Conservation (phyloP, 1,140 invertebrate genomes). For the Wiebesia pumilae region DNA sequence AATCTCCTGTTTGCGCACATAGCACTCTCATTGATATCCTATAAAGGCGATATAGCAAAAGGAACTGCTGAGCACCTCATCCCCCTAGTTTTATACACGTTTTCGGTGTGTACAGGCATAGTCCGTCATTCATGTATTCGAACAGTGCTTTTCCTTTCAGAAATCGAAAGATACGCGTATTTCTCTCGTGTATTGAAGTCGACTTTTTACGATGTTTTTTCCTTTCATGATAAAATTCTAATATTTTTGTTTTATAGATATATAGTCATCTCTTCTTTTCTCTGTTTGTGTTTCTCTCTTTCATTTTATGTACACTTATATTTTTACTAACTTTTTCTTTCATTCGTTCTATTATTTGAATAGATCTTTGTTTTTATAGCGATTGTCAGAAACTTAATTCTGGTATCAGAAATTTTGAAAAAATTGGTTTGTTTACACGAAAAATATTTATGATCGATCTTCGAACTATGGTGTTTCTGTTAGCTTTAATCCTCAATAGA, state of each 20-base stretch:
- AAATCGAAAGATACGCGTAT: background rate
- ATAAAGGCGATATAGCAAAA: background rate
- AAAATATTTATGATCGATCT: too few relatives aligned
- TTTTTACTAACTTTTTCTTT: background rate
- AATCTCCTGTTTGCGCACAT: background rate
- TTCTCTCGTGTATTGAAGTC: background rate
- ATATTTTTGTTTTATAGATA: conserved; percentile 6
- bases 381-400: background rate
- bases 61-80: background rate
- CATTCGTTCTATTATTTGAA: background rate
- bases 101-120: background rate
- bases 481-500: too few relatives aligned
- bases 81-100: background rate
- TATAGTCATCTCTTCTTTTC: background rate
- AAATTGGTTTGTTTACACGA: background rate
- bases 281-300: background rate
- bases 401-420: background rate
- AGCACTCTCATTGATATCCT: background rate
- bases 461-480: too few relatives aligned
- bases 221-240: conserved; percentile 8
- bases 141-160: conserved; percentile 17
- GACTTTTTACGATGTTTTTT: conserved; percentile 26
- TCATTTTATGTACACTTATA: background rate
- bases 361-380: background rate
- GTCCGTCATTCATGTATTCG: background rate